Percentiles rank a stretch among this genome's conserved stretches.
phyloP scores from a whole-genome alignment of 2,797 vertebrate genomes.

The Triplophysa bombifrons region DNA sequence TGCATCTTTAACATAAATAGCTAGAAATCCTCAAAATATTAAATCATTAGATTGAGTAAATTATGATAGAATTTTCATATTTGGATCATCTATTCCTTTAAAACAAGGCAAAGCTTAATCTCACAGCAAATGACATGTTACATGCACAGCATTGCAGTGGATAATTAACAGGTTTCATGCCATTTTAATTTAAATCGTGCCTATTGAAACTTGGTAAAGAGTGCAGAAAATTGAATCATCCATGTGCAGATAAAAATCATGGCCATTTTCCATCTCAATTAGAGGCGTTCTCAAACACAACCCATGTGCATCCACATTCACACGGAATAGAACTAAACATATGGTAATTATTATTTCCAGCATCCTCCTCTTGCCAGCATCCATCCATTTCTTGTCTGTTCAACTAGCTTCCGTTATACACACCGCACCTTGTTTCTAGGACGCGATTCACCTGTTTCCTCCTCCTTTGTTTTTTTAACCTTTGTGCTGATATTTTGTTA shows the following conservation, averaged over 20 bases:
- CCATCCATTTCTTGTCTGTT: conserved; percentile 56
- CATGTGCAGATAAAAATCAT: conserved; percentile 69
- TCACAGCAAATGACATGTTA: conserved; percentile 53
- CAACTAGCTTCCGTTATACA: conserved; percentile 50
- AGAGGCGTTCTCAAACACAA: conserved; percentile 68
- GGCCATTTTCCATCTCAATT: conserved; percentile 74
- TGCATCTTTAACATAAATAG: no score
- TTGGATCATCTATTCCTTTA: no score
- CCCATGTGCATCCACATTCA: conserved; percentile 64
- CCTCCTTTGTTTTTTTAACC: conserved; percentile 59
- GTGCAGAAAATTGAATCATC: conserved; percentile 76
- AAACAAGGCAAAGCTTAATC: not conserved
- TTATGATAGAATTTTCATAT: no score
- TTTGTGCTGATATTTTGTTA: conserved; percentile 41
- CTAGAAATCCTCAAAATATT: no score
- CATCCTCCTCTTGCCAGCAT: conserved; percentile 52
- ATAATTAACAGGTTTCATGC: conserved; percentile 75
- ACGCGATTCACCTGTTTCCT: conserved; percentile 45
- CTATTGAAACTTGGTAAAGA: conserved; percentile 66
- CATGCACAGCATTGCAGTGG: conserved; percentile 65
- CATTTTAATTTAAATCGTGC: conserved; percentile 74
- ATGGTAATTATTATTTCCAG: conserved; percentile 66
- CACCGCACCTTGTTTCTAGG: conserved; percentile 31
- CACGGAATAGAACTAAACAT: conserved; percentile 65
- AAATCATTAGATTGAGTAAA: no score